Evolutionary conservation across 2,113 vertebrate genomes (phyloP), one percentile per base, ranked within the genome.

Genomic region (Lucifuga dentata): DNA sequence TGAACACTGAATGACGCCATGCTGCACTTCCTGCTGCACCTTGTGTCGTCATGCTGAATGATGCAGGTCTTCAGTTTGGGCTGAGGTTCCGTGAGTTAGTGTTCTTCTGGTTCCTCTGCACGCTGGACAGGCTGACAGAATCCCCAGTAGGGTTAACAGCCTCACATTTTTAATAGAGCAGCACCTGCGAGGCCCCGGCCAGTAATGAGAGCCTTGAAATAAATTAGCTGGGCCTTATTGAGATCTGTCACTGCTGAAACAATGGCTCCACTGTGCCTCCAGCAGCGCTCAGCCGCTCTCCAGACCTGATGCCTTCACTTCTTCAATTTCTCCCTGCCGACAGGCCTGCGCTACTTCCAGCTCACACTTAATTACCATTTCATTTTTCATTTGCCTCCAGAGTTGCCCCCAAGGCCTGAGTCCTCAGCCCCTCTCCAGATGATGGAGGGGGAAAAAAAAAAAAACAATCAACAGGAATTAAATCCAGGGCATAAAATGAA

Each of bases 131-230:
- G n/a, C n/a, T n/a, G n/a, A n/a, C n/a, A n/a, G n/a, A n/a, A n/a
- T n/a, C n/a, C n/a, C n/a, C n/a, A n/a, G n/a, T n/a, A n/a, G n/a
- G n/a, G n/a, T n/a, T n/a, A n/a, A n/a, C n/a, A n/a, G n/a, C n/a
- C n/a, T n/a, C 91, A 90, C 78, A 68, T 93, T 66, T 95, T 94
- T 94, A 95, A 94, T 92, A 91, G 90, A 92, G 85, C 91, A 83
- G 86, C 92, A 92, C 78, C 86, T 92, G 75, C 72, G 65, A 93
- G 94, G 81, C 86, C 90, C 65, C 59, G 75, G 76, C 19, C 8
- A 74, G 84, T 95, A 94, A 95, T 94, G 92, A 90, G 85, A 89
- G 85, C 89, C 91, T 93, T 87, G 91, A 80, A 93, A 94, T 91
- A 93, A 95, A 95, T 96, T 92, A 94, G 84, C 71, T 21, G 36